Percentiles rank a stretch among this genome's conserved stretches.
Conservation (phyloP, 2,888 invertebrate genomes). For the Boloria selene region DNA sequence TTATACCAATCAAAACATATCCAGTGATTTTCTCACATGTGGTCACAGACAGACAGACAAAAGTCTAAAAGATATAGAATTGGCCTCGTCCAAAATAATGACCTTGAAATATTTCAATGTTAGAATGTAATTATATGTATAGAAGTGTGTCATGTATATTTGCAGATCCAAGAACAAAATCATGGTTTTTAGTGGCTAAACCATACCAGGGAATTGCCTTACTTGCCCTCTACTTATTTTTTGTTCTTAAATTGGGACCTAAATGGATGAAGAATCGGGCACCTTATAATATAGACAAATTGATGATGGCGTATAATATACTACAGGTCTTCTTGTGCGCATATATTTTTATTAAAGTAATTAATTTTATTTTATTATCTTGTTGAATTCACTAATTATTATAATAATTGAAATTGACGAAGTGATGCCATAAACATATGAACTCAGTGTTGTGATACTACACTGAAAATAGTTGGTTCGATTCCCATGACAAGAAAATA, state of each 20-base stretch:
- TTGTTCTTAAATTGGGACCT: conserved; percentile 88
- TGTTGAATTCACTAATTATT: no score
- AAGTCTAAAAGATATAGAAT: no score
- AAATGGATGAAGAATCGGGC: conserved; percentile 85
- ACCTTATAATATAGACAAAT: conserved; percentile 84
- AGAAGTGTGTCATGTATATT: conserved; percentile 27
- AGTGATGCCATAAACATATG: no score
- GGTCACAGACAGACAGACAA: no score
- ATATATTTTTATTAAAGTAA: conserved; percentile 80
- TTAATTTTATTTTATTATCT: conserved; percentile 34
- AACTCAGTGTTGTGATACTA: no score
- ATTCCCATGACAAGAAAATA: neutral
- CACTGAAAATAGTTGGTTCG: neutral
- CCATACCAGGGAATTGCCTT: conserved; percentile 84
- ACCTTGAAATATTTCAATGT: no score
- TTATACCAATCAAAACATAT: no score
- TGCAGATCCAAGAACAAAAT: conserved; percentile 85
- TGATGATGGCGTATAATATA: conserved; percentile 86
- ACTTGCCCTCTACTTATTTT: conserved; percentile 84
- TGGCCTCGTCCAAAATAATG: no score
- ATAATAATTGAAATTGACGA: no score
- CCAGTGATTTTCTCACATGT: no score
- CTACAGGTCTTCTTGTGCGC: conserved; percentile 84
- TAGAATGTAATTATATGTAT: no score
- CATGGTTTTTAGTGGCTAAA: conserved; percentile 85